Evolutionary conservation across 2,113 vertebrate genomes (phyloP), one percentile per base, ranked within the genome.

Genomic region (Mola mola): DNA sequence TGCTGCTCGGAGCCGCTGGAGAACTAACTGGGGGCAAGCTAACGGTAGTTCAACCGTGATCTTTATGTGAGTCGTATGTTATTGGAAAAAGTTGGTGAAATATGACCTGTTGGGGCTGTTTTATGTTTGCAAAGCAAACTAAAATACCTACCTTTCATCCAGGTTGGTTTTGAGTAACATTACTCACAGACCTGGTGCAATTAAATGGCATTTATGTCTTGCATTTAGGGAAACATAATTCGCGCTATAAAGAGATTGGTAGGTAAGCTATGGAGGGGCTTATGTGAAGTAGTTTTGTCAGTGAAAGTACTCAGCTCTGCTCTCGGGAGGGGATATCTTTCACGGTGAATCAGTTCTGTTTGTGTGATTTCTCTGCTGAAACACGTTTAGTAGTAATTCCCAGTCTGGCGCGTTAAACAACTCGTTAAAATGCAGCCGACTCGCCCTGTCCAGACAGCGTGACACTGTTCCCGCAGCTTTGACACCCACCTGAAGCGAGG

Each of bases 11-110:
- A 65, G 33, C 13, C 13, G 55, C 48, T 31, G 62, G 58, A 19
- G 19, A 21, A 24, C 5, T 37, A 40, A 56, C 16, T 34, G 31
- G 24, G 34, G 68, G 0, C 48, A 33, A 37, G 22, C 50, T 63
- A 43, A 21, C 3, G 16, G 31, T 52, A 5, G 38, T 67, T 34
- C 59, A 19, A 52, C 52, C 52, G 9, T 31, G 42, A 81, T 66
- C 72, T 72, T 75, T 10, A 2, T 38, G 9, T 58, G 81, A 78
- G 66, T 29, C 28, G 9, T 77, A 19, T 40, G 4, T 17, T 6
- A 16, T 40, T 40, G 9, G 4, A 17, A 8, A 40, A 40, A 40
- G 37, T 40, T 40, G 7, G 37, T 1, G 5, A 34, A 34, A 5
- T 13, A 4, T 34, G 33, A 34, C 33, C 33, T 13, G n/a, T n/a